Evolutionary conservation across 1,140 invertebrate species (phyloP).

Genomic region (Drosophila oshimai): DNA sequence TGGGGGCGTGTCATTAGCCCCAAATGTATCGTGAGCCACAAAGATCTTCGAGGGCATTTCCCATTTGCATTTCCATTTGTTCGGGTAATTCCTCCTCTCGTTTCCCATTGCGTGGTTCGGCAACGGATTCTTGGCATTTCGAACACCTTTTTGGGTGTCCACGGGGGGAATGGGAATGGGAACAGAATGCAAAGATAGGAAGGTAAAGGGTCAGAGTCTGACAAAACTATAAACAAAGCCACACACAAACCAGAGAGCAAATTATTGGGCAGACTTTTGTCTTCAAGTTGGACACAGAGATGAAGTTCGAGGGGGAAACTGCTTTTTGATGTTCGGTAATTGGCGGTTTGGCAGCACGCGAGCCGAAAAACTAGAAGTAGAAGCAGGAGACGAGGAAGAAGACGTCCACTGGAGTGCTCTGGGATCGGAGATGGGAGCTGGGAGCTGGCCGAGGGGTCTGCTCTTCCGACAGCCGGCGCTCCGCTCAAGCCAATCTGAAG

Average conservation of each 20-base stretch:
- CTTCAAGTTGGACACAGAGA: background rate
- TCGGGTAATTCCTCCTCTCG: conserved; percentile 4
- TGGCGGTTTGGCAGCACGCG: conserved; percentile 79
- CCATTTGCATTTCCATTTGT: conserved; percentile 57
- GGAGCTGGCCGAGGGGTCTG: conserved; percentile 20
- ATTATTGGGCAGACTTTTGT: conserved; percentile 66
- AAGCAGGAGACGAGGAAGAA: background rate
- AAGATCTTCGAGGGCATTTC: conserved; percentile 53
- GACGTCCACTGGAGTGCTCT: conserved; percentile 13
- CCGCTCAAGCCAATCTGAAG: conserved; percentile 12
- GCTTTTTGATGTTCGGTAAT: conserved; percentile 80
- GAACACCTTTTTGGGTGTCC: conserved; percentile 75
- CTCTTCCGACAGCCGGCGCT: conserved; percentile 66
- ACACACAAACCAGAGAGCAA: conserved; percentile 71
- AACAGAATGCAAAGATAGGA: background rate
- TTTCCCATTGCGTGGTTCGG: conserved; percentile 62
- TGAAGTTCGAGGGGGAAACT: conserved; percentile 38
- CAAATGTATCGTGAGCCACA: conserved; percentile 64
- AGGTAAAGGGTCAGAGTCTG: conserved; percentile 16
- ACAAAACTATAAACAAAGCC: conserved; percentile 68
- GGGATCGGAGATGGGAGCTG: background rate
- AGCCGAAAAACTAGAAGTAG: conserved; percentile 45
- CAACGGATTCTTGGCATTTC: conserved; percentile 71
- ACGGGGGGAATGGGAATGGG: conserved; percentile 4
- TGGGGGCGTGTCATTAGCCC: conserved; percentile 47